These are phyloP conservation scores for Stegana nigrithorax DNA, from an alignment of 2,888 invertebrate species.

Conservation along the genomic window DNA sequence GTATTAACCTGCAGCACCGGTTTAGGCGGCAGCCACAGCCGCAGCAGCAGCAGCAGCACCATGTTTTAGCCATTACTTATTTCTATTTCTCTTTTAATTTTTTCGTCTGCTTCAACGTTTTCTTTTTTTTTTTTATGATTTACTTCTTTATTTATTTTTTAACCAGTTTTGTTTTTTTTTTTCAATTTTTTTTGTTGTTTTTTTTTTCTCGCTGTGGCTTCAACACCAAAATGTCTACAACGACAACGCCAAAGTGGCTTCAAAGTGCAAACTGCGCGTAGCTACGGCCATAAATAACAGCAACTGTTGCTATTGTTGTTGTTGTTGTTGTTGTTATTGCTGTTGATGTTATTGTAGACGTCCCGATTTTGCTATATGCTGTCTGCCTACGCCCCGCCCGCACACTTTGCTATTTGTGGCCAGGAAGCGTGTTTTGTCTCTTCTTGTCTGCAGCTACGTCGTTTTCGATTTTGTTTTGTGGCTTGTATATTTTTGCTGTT, in stretches of 20 bases:
- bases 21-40: conserved; percentile 56
- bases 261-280: not conserved
- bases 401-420: conserved; percentile 25
- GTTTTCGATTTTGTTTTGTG: too few species aligned
- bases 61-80: conserved; percentile 39
- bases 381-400: conserved; percentile 18
- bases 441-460: too few species aligned
- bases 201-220: not conserved
- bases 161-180: conserved; percentile 43
- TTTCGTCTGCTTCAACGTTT: conserved; percentile 39
- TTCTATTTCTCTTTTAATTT: conserved; percentile 60
- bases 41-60: conserved; percentile 14
- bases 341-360: too few species aligned
- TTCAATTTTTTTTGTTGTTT: not conserved
- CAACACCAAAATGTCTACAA: conserved; percentile 3
- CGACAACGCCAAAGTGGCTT: not conserved
- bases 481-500: not conserved
- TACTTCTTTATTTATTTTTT: conserved; percentile 50
- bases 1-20: conserved; percentile 65
- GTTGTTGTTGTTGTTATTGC: conserved; percentile 40
- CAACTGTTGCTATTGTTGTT: conserved; percentile 27
- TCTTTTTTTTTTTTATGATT: conserved; percentile 43
- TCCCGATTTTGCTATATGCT: conserved; percentile 56
- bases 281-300: conserved; percentile 26
- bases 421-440: not conserved